Conservation (phyloP, 2,797 vertebrate species). For the Acipenser oxyrinchus region DNA sequence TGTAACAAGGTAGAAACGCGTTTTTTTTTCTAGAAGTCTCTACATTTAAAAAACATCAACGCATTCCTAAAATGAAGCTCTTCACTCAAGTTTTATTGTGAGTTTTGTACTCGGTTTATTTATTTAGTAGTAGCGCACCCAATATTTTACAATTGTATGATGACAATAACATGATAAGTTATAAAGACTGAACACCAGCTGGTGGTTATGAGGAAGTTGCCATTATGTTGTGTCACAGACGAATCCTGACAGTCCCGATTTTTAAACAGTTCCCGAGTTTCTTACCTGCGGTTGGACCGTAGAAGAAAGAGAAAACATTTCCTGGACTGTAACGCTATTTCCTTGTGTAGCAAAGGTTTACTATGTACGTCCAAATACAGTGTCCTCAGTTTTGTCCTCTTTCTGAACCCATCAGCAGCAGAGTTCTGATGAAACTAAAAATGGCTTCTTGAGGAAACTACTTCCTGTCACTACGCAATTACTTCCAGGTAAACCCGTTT, state of each 20-base stretch:
- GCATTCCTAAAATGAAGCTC: too few relatives aligned
- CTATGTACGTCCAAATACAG: not conserved
- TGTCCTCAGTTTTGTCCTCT: conserved; percentile 29
- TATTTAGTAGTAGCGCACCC: too few relatives aligned
- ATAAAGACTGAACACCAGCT: too few relatives aligned
- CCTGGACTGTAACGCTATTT: conserved; percentile 9
- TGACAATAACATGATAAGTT: too few relatives aligned
- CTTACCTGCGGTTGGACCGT: conserved; percentile 85
- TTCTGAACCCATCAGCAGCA: not conserved
- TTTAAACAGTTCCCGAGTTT: not conserved
- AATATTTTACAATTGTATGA: too few relatives aligned
- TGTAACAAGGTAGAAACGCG: too few relatives aligned
- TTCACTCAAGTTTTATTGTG: too few relatives aligned
- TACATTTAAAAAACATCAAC: too few relatives aligned
- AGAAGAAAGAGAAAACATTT: conserved; percentile 79
- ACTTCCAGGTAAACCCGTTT: conserved; percentile 21
- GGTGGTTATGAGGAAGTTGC: too few relatives aligned
- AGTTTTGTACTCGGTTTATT: too few relatives aligned
- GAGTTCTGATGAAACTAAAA: conserved; percentile 20
- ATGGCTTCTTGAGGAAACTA: conserved; percentile 30
- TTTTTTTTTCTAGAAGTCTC: too few relatives aligned
- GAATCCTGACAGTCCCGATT: not conserved
- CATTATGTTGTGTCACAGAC: too few relatives aligned
- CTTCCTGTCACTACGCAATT: not conserved
- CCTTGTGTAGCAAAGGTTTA: not conserved